Evolutionary conservation across 2,888 invertebrate genomes (phyloP), one percentile per base, ranked within the genome.

Genomic region (Melitaea athalia): DNA sequence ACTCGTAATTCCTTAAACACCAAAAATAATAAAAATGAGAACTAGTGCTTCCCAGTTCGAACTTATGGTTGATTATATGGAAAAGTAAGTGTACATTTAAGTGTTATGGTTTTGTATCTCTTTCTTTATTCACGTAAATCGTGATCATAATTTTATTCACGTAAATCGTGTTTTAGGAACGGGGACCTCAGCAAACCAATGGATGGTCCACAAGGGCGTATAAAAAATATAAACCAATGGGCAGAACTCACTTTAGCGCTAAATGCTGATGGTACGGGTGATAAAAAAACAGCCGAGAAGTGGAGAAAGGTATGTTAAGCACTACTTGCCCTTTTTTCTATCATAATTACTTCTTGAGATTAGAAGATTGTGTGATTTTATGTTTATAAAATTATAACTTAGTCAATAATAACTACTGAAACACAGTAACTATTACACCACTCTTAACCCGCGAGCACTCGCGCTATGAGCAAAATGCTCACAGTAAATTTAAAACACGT

Each of bases 301-400:
- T 76, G 76, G 74, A 72, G 71, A 69, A 73, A 71, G 69, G 74
- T 76, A 53, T 38, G 72, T 64, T 63, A 59, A 17, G 33, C 38
- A 38, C 38, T 38, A 38, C 8, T 38, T 38, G 38, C 5, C 38
- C 38, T 38, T 38, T 38, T 38, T 7, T 38, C 38, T 38, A 8
- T 38, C 8, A 38, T 38, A 38, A 38, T 38, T 38, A 0, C 2
- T 38, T 3, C 38, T 38, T 38, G 8, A 38, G 38, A 38, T 38
- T 38, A 38, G 38, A 38, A 38, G 38, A 38, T 38, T 3, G 38
- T 38, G 38, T 38, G 38, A 7, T 38, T 38, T 38, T 38, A 38
- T 38, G 53, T 12, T 17, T 17, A 38, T 7, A 38, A 38, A 38
- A 38, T 38, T 38, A 38, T 10, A 31, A 59, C 10, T n/a, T 33